phyloP scores from a whole-genome alignment of 2,113 vertebrate genomes.

The Zosterops borbonicus region DNA sequence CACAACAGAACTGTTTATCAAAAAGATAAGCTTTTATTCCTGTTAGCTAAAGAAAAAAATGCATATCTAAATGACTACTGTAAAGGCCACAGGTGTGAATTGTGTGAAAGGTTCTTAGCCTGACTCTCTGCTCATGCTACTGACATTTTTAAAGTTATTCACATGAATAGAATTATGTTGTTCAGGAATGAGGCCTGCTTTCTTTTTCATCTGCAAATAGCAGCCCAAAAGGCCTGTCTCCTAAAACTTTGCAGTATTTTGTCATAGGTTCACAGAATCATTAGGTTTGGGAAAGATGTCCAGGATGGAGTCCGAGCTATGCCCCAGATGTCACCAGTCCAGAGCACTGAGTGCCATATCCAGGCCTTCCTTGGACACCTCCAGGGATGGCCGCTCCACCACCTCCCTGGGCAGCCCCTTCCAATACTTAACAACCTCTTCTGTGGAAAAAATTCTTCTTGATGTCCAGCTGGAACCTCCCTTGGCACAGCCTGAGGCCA shows the following conservation, averaged over 20 bases:
- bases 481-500: accelerated
- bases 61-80: not conserved
- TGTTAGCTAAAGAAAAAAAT: not conserved
- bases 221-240: not conserved
- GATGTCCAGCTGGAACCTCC: accelerated
- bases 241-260: not conserved
- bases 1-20: not conserved
- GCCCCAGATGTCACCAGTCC: not conserved
- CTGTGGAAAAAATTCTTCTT: not conserved
- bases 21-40: not conserved
- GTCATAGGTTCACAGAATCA: not conserved
- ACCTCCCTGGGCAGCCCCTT: not conserved
- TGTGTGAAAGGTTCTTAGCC: not conserved
- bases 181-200: not conserved
- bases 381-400: not conserved
- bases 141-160: not conserved
- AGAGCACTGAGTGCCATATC: not conserved
- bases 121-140: not conserved
- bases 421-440: not conserved
- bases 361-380: not conserved
- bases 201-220: not conserved
- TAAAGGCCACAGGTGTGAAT: not conserved
- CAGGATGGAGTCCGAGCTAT: accelerated
- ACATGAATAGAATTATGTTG: not conserved
- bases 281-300: not conserved